Evolutionary conservation across 2,113 vertebrate genomes (phyloP), one percentile per base, ranked within the genome.

Genomic region (Suricata suricatta): DNA sequence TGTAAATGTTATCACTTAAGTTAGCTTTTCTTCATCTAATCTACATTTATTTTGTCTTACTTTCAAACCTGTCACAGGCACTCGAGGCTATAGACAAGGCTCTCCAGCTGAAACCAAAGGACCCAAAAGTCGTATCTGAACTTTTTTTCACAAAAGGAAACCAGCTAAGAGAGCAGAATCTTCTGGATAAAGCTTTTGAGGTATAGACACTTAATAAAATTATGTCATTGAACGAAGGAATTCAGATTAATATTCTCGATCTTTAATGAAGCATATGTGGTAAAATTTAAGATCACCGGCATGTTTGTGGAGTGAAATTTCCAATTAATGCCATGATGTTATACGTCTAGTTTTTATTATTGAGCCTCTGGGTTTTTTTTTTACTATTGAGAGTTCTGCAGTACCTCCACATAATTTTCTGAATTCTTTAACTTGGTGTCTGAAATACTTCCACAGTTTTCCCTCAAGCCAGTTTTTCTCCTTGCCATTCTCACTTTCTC

Each of bases 81-180:
- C 98, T 99, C 10, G 98, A 99, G 81, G 99, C 99, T 97, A 99
- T 99, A 98, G 99, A 99, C 91, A 97, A 98, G 94, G 99, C 99
- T n/a, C 98, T 99, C 91, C 99, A 99, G 97, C 99, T 99, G 97
- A 99, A 99, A 97, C 99, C 99, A 98, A 98, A 98, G 98, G 99
- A 99, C 95, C 98, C 99, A 1, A 99, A 99, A 82, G 98, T 99
- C 63, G 98, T 98, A 95, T 99, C 99, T 76, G 99, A 99, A 97
- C 99, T 99, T 33, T 98, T 99, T 95, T 99, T 99, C 97, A 99
- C 99, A 69, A 99, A 99, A 99, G 99, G 99, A 98, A 99, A 99
- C 98, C 99, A 99, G 90, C 98, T 99, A 66, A 98, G 99, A 97
- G 99, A 99, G 97, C 99, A 99, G 98, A 99, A 99, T 97, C 99